Base-by-base conservation (phyloP, 2,113 vertebrate species). In the Pao palembangensis region DNA sequence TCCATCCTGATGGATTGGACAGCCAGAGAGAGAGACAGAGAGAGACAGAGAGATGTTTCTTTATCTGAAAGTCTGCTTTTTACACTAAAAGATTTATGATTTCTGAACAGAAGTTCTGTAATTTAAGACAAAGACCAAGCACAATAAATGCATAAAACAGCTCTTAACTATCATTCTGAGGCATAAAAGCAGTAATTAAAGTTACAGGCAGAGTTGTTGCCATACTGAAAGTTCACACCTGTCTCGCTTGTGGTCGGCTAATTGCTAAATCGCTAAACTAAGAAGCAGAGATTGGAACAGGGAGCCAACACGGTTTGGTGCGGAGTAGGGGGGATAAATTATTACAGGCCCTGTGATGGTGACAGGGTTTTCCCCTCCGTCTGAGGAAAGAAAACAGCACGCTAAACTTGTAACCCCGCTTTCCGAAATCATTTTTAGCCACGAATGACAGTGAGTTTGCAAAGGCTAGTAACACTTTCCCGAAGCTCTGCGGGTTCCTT, bases 391-490 rank as follows among this genome's bases (percentile, higher is more conserved):
- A 78, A 91, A 86, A 73, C 84, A 66, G 78, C 59, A 41, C 28
- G 48, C 69, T 92, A 74, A 91, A 90, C 81, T 88, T 87, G 68
- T 86, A 89, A 85, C 86, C 85, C 79, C 49, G 17, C 58, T 85
- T 80, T 83, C 55, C 74, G 78, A 85, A 89, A 86, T 90, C 64
- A 84, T 90, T 91, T 87, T 88, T 89, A 88, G 85, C 88, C 63
- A 75, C 79, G 84, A 64, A 69, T 91, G 90, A 92, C 90, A 91
- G 81, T 87, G 83, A 80, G 89, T 80, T 91, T 84, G 68, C 80
- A 12, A 75, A 75, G 81, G 85, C 82, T 84, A 84, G 82, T 83
- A 89, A 91, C 85, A 87, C 85, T 83, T 88, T 90, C 90, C 86
- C 68, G 76, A 71, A 64, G 56, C 75, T 76, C 89, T 83, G 85